Evolutionary conservation across 2,113 vertebrate species (phyloP), one percentile per base, ranked within the genome.

Genomic region (Prunella fulvescens): DNA sequence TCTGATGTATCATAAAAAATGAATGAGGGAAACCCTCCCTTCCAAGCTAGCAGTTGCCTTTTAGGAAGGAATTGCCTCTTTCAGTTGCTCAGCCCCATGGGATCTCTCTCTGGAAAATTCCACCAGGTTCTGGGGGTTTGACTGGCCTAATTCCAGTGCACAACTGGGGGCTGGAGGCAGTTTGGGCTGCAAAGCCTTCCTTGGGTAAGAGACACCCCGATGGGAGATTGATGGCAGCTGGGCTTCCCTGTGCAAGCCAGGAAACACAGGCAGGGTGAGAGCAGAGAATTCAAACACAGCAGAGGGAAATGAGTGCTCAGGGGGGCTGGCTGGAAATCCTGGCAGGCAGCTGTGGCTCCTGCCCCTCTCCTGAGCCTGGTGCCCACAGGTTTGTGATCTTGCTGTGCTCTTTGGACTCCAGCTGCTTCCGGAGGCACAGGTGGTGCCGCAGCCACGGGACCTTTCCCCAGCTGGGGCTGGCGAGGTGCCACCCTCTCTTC

Each of bases 401-500:
- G 18, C 26, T 19, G 60, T 85, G 90, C 80, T 67, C 91, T 90
- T 60, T 81, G 89, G 26, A 74, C 83, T 94, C 83, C 95, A 95
- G 83, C 88, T 73, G 90, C 90, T 83, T 39, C 90, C 2, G 0
- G 11, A 93, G 72, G 33, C 66, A 13, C 85, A 83, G 93, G 85
- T 77, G 86, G 60, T 81, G 57, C 65, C 1, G 0, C 64, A 56
- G 95, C 86, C 73, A 48, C 64, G 25, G 73, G 53, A 74, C 78
- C 91, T 80, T 19, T 50, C 84, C 86, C 84, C 84, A 81, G 3
- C 81, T 92, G 92, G 12, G 51, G n/a, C 88, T 94, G 86, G 66
- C 20, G 0, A 28, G 14, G 5, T 51, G 87, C 90, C 89, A 72
- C 54, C 16, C 33, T 5, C 81, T 40, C 13, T 66, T 28, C 48